Base-by-base conservation (phyloP, 2,888 invertebrate genomes). In the Galerucella calmariensis region DNA sequence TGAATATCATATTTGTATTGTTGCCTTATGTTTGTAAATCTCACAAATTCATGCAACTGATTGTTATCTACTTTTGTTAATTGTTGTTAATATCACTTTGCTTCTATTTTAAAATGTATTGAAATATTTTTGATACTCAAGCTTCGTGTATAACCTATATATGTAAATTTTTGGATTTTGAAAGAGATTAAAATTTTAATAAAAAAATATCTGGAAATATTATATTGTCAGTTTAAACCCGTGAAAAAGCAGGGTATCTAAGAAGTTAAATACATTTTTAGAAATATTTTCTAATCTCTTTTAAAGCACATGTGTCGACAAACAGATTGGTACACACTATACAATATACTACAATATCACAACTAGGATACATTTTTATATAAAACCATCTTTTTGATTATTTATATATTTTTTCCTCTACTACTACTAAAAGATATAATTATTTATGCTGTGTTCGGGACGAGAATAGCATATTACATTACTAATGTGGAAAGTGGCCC, bases 201-300 rank as follows among this genome's bases (percentile, higher is more conserved):
- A 27, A 35, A 41, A 20, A 41, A 5, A 10, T 44, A 56, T 56
- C 56, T 35, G 51, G 14, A 67, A 41, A 44, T 11, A 11, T 2
- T 56, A 35, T 41, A n/a, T 41, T 62, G n/a, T 35, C 12, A 14
- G 41, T 14, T 41, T 16, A 14, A 62, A 41, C 62, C 62, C 62
- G 62, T 41, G 35, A 62, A 62, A 62, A 62, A 41, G 14, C 62
- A 62, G 62, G 62, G 62, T 62, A 62, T 3, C 59, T 12, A 48
- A 48, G 14, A 14, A 62, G 35, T 62, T 62, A n/a, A 35, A 62
- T 62, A 62, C 27, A 62, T 62, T 62, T 41, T 41, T 14, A 35
- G n/a, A 35, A 62, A 41, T 41, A 14, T 62, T 62, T 62, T 41
- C 35, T 35, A 62, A 62, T 41, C 62, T 62, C 62, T 62, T 62